Evolutionary conservation across 2,113 vertebrate species (phyloP).

Genomic region (Turnix velox): DNA sequence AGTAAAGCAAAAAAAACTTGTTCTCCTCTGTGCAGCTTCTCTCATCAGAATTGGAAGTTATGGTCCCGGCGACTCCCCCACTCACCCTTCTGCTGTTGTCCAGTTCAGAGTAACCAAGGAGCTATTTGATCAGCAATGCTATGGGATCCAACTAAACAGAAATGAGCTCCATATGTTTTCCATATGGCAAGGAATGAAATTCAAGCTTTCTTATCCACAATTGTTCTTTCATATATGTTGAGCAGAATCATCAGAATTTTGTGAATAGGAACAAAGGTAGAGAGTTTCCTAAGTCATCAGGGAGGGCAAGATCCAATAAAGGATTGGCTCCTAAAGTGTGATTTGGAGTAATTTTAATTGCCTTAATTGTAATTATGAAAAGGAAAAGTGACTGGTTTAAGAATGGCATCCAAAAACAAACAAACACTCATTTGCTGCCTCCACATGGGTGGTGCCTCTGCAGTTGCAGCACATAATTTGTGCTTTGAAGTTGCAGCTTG

Average conservation of each 20-base stretch:
- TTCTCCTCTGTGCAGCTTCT: not conserved
- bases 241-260: not conserved
- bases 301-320: not conserved
- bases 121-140: not conserved
- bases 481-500: not conserved
- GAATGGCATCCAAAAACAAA: not conserved
- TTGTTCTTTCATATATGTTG: not conserved
- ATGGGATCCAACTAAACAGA: not conserved
- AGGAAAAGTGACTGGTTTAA: not conserved
- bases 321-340: not conserved
- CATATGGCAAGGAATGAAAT: not conserved
- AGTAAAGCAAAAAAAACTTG: too few relatives aligned
- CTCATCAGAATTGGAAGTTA: not conserved
- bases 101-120: not conserved
- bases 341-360: not conserved
- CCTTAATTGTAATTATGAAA: not conserved
- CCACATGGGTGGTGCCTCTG: constrained; percentile 5
- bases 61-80: not conserved
- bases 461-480: not conserved
- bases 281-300: not conserved
- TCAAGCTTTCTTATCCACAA: not conserved
- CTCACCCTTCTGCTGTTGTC: not conserved
- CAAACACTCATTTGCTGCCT: not conserved
- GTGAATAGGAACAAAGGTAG: not conserved
- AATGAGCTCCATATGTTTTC: not conserved